phyloP scores from a whole-genome alignment of 2,113 vertebrate genomes.

The Pachypanchax playfairii region DNA sequence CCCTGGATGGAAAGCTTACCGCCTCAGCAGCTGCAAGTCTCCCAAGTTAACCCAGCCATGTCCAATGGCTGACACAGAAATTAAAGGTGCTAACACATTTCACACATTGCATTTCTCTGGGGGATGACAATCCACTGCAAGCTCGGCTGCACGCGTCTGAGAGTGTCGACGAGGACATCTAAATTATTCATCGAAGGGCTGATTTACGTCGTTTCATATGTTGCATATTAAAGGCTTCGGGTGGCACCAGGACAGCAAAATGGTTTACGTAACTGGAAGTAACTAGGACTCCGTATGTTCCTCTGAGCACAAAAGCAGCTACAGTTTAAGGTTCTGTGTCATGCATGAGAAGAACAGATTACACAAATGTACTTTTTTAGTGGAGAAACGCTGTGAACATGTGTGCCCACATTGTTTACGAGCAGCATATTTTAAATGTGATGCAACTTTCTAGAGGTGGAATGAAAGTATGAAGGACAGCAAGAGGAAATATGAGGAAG shows the following conservation, averaged over 20 bases:
- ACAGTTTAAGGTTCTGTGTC: neutral
- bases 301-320: neutral
- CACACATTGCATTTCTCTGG: conserved; percentile 27
- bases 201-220: conserved; percentile 61
- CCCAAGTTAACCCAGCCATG: conserved; percentile 21
- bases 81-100: conserved; percentile 48
- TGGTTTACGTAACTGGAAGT: conserved; percentile 49
- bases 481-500: conserved; percentile 18
- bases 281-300: conserved; percentile 35
- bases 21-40: conserved; percentile 22
- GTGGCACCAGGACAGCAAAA: conserved; percentile 29
- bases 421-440: neutral
- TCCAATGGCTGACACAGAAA: conserved; percentile 31
- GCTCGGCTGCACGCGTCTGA: conserved; percentile 32
- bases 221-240: conserved; percentile 56
- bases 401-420: conserved; percentile 2
- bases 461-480: conserved; percentile 21
- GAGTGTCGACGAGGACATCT: conserved; percentile 52
- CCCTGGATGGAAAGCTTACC: conserved; percentile 30
- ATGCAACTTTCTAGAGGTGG: neutral
- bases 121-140: conserved; percentile 8
- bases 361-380: conserved; percentile 5
- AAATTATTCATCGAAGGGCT: conserved; percentile 62
- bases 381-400: neutral
- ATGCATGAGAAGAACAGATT: conserved; percentile 12